Conservation (phyloP, 2,888 invertebrate genomes). For the Andrena chrysosceles region DNA sequence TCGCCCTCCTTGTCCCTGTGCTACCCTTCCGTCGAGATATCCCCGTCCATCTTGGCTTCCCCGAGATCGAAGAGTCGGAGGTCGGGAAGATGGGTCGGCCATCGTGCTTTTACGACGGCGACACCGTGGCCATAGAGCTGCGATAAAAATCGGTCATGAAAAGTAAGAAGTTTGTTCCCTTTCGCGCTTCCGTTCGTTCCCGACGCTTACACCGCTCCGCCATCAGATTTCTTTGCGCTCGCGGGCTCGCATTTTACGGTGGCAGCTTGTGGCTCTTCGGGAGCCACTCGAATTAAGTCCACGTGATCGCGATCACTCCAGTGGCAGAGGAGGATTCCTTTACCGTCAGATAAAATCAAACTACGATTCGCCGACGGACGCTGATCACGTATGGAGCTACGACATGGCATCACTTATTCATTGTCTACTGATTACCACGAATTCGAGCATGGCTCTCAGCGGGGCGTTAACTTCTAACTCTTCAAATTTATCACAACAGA, state of each 20-base stretch:
- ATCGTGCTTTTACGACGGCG: constrained; percentile 72
- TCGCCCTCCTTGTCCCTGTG: background rate
- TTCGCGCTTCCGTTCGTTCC: constrained; percentile 53
- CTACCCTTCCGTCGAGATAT: constrained; percentile 7
- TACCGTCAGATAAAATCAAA: background rate
- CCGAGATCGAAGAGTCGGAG: constrained; percentile 58
- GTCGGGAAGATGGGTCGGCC: constrained; percentile 45
- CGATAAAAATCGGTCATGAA: constrained; percentile 81
- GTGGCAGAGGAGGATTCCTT: background rate
- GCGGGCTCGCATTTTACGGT: constrained; percentile 55
- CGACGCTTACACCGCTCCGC: constrained; percentile 15
- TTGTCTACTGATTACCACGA: background rate
- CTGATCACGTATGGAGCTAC: background rate
- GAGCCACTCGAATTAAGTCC: constrained; percentile 26
- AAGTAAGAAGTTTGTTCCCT: constrained; percentile 74
- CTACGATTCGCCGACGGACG: background rate
- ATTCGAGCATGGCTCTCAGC: background rate
- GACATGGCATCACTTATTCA: constrained; percentile 2
- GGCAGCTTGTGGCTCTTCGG: constrained; percentile 7
- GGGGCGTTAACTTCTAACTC: background rate
- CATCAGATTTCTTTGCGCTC: constrained; percentile 28
- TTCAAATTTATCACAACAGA: background rate
- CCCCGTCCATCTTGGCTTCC: constrained; percentile 30
- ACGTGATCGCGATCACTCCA: background rate
- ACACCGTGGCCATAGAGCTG: constrained; percentile 55